Conservation (phyloP, 2,113 vertebrate genomes). For the Tragelaphus strepsiceros region DNA sequence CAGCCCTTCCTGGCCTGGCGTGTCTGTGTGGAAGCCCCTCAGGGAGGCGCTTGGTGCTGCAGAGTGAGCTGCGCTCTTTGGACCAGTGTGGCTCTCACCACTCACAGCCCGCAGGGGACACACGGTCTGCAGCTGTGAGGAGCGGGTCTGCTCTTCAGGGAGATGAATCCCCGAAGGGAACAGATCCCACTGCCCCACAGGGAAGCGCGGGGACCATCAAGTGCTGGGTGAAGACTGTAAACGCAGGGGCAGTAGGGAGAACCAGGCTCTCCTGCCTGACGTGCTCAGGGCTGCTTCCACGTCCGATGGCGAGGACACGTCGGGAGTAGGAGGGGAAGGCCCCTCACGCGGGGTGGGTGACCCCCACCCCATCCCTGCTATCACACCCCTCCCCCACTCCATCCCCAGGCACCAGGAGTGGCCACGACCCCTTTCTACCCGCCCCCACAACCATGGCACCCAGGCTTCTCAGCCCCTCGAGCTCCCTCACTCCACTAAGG, state of each 20-base stretch:
- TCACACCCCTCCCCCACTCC: not conserved
- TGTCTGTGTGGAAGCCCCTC: no score
- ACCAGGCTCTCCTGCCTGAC: not conserved
- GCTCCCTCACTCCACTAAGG: not conserved
- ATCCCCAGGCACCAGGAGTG: not conserved
- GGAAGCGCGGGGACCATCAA: fast-evolving
- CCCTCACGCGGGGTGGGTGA: not conserved
- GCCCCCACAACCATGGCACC: fast-evolving
- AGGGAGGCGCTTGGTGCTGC: fast-evolving
- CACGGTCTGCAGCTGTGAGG: not conserved
- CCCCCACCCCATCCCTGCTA: not conserved
- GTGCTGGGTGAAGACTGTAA: not conserved
- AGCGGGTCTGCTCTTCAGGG: not conserved
- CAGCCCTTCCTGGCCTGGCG: not conserved
- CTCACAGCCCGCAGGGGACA: not conserved
- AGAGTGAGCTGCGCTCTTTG: not conserved
- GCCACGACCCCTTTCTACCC: not conserved
- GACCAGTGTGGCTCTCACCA: not conserved
- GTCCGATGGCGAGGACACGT: fast-evolving
- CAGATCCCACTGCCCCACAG: not conserved
- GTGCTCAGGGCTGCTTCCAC: not conserved
- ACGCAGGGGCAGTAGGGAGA: not conserved
- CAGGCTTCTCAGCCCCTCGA: not conserved
- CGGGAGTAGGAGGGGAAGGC: not conserved
- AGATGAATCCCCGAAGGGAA: not conserved